These are phyloP conservation scores for Periplaneta americana DNA, from an alignment of 1,140 invertebrate genomes.

Conservation along the genomic window DNA sequence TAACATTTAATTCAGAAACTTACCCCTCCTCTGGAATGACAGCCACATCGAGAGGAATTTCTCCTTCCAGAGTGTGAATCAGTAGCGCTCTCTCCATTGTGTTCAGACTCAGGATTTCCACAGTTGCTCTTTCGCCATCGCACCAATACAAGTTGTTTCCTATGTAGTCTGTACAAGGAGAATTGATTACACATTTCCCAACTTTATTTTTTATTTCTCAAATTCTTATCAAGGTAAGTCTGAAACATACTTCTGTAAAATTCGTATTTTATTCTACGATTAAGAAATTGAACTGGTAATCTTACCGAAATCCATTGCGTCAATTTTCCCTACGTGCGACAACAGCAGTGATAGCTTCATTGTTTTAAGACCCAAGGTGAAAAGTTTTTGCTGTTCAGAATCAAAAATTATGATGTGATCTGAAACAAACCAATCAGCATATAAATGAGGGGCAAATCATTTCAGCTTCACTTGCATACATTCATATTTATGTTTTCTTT, in stretches of 20 bases:
- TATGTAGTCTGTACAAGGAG: constrained; percentile 44
- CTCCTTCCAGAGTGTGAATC: constrained; percentile 42
- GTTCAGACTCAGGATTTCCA: constrained; percentile 52
- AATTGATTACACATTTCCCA: too few relatives aligned
- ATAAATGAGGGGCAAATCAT: too few relatives aligned
- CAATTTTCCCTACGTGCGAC: not conserved
- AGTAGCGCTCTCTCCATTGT: constrained; percentile 48
- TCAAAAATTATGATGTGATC: not conserved
- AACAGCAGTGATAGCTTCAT: not conserved
- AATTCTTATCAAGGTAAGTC: too few relatives aligned
- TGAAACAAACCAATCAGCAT: not conserved
- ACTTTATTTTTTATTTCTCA: too few relatives aligned
- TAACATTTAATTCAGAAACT: constrained; percentile 22
- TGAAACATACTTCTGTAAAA: not conserved
- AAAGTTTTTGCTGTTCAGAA: not conserved
- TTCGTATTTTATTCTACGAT: not conserved
- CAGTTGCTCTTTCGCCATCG: constrained; percentile 45
- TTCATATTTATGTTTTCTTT: too few relatives aligned
- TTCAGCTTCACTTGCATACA: too few relatives aligned
- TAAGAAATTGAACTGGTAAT: too few relatives aligned
- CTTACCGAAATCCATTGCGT: not conserved
- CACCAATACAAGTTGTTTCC: constrained; percentile 62
- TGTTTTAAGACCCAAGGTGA: not conserved
- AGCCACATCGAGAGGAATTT: constrained; percentile 52
- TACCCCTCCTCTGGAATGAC: constrained; percentile 59